Conservation (phyloP, 2,888 invertebrate species). For the Drosophila lacicola region DNA sequence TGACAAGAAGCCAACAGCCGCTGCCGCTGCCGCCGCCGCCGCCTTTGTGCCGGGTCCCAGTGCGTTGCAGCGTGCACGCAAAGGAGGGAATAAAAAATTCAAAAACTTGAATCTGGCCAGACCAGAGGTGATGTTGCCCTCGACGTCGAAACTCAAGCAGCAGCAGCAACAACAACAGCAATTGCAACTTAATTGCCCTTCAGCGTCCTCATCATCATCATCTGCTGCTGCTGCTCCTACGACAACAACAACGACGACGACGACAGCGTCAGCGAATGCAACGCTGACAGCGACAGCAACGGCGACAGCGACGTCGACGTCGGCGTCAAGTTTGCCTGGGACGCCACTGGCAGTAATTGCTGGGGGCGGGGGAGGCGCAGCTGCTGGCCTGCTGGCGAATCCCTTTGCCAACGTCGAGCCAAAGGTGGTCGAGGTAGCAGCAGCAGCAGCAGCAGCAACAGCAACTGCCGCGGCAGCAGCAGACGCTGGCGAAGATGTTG, state of each 20-base stretch:
- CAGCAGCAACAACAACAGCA: slow-evolving; percentile 68
- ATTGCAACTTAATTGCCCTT: slow-evolving; percentile 75
- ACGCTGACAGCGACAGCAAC: slow-evolving; percentile 30
- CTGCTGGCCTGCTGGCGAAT: slow-evolving; percentile 52
- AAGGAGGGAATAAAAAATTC: slow-evolving; percentile 80
- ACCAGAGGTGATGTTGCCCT: slow-evolving; percentile 82
- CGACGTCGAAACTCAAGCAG: slow-evolving; percentile 80
- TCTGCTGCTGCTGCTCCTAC: slow-evolving; percentile 23
- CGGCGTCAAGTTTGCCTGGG: slow-evolving; percentile 13
- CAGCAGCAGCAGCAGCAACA: neutral
- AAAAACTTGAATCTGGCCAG: slow-evolving; percentile 83
- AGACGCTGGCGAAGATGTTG: slow-evolving; percentile 60
- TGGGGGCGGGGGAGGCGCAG: slow-evolving; percentile 43
- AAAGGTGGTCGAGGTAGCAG: slow-evolving; percentile 42
- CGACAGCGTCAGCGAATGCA: slow-evolving; percentile 14
- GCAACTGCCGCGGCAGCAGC: slow-evolving; percentile 1
- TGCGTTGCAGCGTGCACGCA: slow-evolving; percentile 69
- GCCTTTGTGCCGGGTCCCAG: slow-evolving; percentile 40
- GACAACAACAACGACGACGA: slow-evolving; percentile 39
- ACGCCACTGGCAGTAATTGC: slow-evolving; percentile 14
- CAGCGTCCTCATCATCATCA: slow-evolving; percentile 39
- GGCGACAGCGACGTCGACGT: slow-evolving; percentile 19
- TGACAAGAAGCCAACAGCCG: slow-evolving; percentile 50
- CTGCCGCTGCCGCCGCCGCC: slow-evolving; percentile 17
- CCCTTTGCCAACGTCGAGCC: slow-evolving; percentile 55